phyloP scores from a whole-genome alignment of 2,888 invertebrate genomes.

The Stomorhina lunata region DNA sequence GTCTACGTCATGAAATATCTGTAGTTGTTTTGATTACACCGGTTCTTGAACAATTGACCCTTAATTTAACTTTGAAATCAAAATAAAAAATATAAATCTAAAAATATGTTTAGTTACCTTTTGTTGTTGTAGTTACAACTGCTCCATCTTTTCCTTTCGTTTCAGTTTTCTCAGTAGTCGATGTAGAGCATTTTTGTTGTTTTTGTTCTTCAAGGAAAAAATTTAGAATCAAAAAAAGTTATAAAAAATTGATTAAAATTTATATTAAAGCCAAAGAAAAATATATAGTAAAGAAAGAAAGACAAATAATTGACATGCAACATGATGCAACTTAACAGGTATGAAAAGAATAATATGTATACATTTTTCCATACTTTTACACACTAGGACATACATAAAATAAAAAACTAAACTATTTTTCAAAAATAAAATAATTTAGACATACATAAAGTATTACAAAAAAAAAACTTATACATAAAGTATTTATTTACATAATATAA shows the following conservation, averaged over 20 bases:
- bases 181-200: constrained; percentile 69
- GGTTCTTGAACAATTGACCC: no score
- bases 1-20: no score
- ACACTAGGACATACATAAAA: constrained; percentile 25
- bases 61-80: no score
- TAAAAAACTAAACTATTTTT: constrained; percentile 3
- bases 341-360: constrained; percentile 4
- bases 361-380: constrained; percentile 7
- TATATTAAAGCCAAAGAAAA: constrained; percentile 13
- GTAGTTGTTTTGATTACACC: no score
- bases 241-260: neutral
- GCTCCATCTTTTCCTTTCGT: constrained; percentile 82
- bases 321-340: constrained; percentile 35
- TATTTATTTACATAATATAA: constrained; percentile 21
- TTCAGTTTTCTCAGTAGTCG: constrained; percentile 80
- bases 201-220: constrained; percentile 64
- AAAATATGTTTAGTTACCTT: constrained; percentile 81
- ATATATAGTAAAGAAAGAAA: constrained; percentile 15
- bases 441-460: neutral
- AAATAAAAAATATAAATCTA: no score
- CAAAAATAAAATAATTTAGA: neutral
- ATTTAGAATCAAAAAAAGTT: constrained; percentile 4
- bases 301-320: constrained; percentile 49
- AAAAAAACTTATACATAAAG: constrained; percentile 8
- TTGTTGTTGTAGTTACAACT: constrained; percentile 83